phyloP scores from a whole-genome alignment of 2,113 vertebrate species.

The Albula glossodonta region DNA sequence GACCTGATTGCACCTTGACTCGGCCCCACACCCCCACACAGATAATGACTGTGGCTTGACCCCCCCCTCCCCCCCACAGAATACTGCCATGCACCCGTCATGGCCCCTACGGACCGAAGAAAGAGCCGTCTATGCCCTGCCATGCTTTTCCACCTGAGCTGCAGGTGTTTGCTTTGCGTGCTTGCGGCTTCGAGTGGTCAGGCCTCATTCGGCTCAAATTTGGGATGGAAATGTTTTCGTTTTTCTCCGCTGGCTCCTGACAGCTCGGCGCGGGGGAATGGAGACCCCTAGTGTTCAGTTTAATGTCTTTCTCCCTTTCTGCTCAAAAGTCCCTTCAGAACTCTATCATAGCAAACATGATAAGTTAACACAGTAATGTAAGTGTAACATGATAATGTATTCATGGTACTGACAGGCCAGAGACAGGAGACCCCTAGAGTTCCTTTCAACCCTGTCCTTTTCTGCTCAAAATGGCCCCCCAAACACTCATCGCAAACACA shows the following conservation, averaged over 20 bases:
- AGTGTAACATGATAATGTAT: background rate
- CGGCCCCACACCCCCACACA: background rate
- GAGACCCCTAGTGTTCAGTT: slow-evolving; percentile 26
- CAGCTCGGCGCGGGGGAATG: slow-evolving; percentile 33
- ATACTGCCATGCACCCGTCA: background rate
- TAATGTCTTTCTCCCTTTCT: slow-evolving; percentile 2
- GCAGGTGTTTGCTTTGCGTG: slow-evolving; percentile 62
- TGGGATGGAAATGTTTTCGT: slow-evolving; percentile 58
- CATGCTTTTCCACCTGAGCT: slow-evolving; percentile 59
- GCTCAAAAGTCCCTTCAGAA: slow-evolving; percentile 28
- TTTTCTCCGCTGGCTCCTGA: slow-evolving; percentile 33
- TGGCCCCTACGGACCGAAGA: slow-evolving; percentile 36
- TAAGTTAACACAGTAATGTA: too few relatives aligned
- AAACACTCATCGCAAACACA: too few relatives aligned
- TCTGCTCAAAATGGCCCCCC: too few relatives aligned
- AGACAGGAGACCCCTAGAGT: too few relatives aligned
- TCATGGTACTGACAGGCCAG: too few relatives aligned
- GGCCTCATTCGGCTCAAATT: slow-evolving; percentile 49
- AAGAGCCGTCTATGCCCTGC: slow-evolving; percentile 50
- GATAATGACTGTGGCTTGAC: slow-evolving; percentile 29
- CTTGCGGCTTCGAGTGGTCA: slow-evolving; percentile 55
- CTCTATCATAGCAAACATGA: background rate
- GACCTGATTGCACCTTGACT: slow-evolving; percentile 10
- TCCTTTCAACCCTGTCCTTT: too few relatives aligned
- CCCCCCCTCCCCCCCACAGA: background rate